Percentiles rank a stretch among this genome's conserved stretches.
Conservation (phyloP, 53 echinoderm and acorn worm species). For the Mesocentrotus franciscanus region DNA sequence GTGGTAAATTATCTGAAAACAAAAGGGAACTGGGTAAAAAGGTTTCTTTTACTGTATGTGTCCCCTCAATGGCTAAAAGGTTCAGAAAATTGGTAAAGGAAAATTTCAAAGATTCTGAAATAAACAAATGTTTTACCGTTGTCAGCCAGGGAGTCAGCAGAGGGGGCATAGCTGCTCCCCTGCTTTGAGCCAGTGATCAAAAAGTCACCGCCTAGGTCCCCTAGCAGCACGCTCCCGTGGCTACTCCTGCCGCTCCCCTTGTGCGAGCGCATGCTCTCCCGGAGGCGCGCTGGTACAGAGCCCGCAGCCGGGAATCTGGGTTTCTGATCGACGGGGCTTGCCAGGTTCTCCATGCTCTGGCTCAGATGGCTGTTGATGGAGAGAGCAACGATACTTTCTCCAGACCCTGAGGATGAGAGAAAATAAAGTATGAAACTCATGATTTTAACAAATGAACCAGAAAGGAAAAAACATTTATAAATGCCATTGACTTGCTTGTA, state of each 20-base stretch:
- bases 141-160: conserved; percentile 5
- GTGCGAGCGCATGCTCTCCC: conserved; percentile 90
- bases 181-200: conserved; percentile 53
- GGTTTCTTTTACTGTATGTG: no score
- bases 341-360: conserved; percentile 80
- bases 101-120: background rate
- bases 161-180: conserved; percentile 56
- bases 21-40: no score
- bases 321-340: conserved; percentile 59
- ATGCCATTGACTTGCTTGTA: background rate
- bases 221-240: conserved; percentile 50
- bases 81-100: no score
- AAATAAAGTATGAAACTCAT: background rate
- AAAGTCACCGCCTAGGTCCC: background rate
- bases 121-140: conserved; percentile 2
- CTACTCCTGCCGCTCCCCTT: conserved; percentile 70
- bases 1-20: no score
- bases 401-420: background rate
- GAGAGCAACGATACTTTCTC: conserved; percentile 67
- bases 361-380: conserved; percentile 75
- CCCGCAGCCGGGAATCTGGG: conserved; percentile 71
- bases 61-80: no score
- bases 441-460: background rate
- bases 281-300: conserved; percentile 75
- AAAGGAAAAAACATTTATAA: background rate